A percentile compares a stretch with the other conserved stretches of the same genome.
Evolutionary conservation across 2,113 vertebrate genomes (phyloP).

Genomic region (Seriola quinqueradiata): DNA sequence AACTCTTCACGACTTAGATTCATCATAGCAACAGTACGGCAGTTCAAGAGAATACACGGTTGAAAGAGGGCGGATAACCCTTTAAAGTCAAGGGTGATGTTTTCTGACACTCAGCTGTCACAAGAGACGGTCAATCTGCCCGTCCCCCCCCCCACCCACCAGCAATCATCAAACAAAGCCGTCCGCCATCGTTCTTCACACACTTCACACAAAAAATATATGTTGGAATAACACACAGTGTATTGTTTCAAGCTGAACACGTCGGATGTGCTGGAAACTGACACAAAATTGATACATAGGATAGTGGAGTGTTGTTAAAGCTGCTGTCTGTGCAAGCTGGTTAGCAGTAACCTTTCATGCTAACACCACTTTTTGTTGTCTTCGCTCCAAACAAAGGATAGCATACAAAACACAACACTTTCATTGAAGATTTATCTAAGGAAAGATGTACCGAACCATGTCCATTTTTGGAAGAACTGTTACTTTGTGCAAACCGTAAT

Average conservation of each 20-base stretch:
- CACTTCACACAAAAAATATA: conserved; percentile 2
- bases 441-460: not conserved
- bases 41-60: not conserved
- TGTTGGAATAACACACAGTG: not conserved
- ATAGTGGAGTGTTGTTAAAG: not conserved
- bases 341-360: not conserved
- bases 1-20: not conserved
- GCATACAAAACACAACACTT: not conserved
- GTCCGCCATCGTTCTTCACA: not conserved
- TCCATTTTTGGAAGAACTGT: not conserved
- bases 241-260: not conserved
- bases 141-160: not conserved
- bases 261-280: not conserved
- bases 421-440: not conserved
- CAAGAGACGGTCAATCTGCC: not conserved
- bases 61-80: not conserved
- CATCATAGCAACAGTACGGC: no score
- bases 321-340: not conserved
- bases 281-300: not conserved
- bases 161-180: conserved; percentile 11
- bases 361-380: not conserved
- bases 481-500: not conserved
- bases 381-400: not conserved
- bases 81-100: not conserved
- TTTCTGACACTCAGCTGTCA: conserved; percentile 12